Evolutionary conservation across 2,113 vertebrate species (phyloP).

Genomic region (Myrmophylax atrothorax): DNA sequence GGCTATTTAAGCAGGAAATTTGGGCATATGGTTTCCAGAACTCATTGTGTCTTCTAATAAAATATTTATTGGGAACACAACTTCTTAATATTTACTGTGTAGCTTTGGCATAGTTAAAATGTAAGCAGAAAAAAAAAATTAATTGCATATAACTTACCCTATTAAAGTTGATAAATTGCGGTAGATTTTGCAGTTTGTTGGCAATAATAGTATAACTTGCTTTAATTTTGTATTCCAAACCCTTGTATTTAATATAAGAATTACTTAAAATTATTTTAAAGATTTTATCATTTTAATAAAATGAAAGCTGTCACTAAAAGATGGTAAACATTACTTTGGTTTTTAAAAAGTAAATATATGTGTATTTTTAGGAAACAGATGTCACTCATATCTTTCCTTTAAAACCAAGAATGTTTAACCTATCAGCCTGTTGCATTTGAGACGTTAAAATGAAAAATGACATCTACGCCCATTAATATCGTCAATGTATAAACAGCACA

Average conservation of each 20-base stretch:
- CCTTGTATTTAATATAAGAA: not conserved
- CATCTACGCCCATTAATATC: conserved; percentile 94
- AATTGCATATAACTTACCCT: conserved; percentile 22
- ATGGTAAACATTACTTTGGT: conserved; percentile 30
- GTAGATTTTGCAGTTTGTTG: conserved; percentile 10
- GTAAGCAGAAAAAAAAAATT: conserved; percentile 47
- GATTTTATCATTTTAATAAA: conserved; percentile 34
- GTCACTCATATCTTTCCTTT: conserved; percentile 73
- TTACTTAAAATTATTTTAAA: conserved; percentile 12
- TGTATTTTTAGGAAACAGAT: conserved; percentile 73
- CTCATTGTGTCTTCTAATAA: conserved; percentile 23
- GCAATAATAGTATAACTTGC: not conserved
- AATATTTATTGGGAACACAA: conserved; percentile 57
- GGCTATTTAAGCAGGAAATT: not conserved
- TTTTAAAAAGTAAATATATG: conserved; percentile 58
- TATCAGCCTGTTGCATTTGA: conserved; percentile 94
- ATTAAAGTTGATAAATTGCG: not conserved
- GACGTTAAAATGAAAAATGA: conserved; percentile 92
- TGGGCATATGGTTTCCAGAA: conserved; percentile 37
- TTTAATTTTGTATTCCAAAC: not conserved
- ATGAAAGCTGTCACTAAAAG: not conserved
- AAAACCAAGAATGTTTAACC: conserved; percentile 87
- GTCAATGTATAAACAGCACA: conserved; percentile 98
- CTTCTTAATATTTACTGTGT: conserved; percentile 38
- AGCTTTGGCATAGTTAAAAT: conserved; percentile 37